These are phyloP conservation scores for Charadrius vociferus DNA, from an alignment of 2,113 vertebrate genomes.

Conservation along the genomic window DNA sequence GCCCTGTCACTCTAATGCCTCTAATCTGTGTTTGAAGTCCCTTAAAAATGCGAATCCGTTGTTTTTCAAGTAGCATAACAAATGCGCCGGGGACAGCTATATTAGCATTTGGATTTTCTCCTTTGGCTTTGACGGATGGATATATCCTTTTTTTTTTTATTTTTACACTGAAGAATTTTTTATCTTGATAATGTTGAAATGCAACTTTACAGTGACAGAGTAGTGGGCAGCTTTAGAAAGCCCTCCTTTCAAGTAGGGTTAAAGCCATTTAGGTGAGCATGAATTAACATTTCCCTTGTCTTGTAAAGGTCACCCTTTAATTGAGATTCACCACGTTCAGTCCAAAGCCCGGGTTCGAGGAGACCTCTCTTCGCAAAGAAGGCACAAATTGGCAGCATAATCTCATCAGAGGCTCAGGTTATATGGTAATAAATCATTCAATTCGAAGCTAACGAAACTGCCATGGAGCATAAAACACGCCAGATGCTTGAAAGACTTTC, in stretches of 20 bases:
- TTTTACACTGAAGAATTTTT: background rate
- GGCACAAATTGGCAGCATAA: slow-evolving; percentile 48
- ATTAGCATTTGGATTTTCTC: background rate
- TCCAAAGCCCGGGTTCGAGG: background rate
- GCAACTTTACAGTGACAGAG: background rate
- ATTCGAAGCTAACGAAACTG: background rate
- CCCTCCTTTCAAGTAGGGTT: background rate
- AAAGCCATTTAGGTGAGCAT: slow-evolving; percentile 18
- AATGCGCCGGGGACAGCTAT: background rate
- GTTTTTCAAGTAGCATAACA: slow-evolving; percentile 20
- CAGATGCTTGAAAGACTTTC: slow-evolving; percentile 36
- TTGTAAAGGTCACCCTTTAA: slow-evolving; percentile 57
- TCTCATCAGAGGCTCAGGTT: slow-evolving; percentile 36
- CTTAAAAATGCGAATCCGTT: background rate
- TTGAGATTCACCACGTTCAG: slow-evolving; percentile 16
- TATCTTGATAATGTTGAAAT: background rate
- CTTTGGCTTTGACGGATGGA: background rate
- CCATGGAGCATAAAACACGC: slow-evolving; percentile 1
- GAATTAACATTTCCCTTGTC: slow-evolving; percentile 54
- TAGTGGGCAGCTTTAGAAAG: background rate
- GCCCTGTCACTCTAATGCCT: slow-evolving; percentile 18
- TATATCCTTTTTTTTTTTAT: background rate
- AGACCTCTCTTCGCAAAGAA: background rate
- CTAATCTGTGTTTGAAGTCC: background rate
- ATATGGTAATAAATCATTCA: slow-evolving; percentile 54